A percentile compares a stretch with the other conserved stretches of the same genome.
phyloP scores from a whole-genome alignment of 2,888 invertebrate genomes.

The Drosophila tripunctata region DNA sequence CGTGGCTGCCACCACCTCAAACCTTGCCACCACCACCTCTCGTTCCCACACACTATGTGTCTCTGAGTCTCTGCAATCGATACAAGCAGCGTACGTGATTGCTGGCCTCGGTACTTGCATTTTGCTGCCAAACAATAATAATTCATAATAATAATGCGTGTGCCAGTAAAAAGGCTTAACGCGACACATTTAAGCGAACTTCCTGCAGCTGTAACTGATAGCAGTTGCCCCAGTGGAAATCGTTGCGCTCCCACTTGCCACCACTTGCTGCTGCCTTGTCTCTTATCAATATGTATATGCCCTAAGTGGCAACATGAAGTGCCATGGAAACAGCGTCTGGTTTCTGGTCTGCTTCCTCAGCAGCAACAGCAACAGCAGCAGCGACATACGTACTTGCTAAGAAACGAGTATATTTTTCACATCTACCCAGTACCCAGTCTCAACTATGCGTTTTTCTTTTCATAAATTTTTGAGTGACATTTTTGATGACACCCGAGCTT shows the following conservation, averaged over 20 bases:
- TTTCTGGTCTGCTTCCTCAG: constrained; percentile 28
- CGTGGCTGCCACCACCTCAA: neutral
- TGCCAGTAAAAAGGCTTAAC: constrained; percentile 72
- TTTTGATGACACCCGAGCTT: constrained; percentile 81
- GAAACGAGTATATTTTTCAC: neutral
- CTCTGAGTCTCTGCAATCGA: constrained; percentile 46
- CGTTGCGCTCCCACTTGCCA: neutral
- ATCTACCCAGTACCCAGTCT: neutral
- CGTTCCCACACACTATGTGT: neutral
- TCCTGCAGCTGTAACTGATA: constrained; percentile 79
- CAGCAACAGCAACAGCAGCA: no score
- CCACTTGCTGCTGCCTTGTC: no score
- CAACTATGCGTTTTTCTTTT: constrained; percentile 70
- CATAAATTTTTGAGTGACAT: constrained; percentile 82
- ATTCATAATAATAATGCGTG: constrained; percentile 75
- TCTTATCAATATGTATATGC: constrained; percentile 74
- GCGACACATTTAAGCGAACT: constrained; percentile 73
- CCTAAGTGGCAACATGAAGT: constrained; percentile 72
- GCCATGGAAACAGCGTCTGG: constrained; percentile 44
- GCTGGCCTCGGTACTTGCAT: constrained; percentile 31
- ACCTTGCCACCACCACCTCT: neutral
- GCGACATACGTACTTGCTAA: no score
- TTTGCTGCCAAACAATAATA: constrained; percentile 74
- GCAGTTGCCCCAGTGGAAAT: constrained; percentile 16
- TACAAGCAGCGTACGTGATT: constrained; percentile 58